Percentiles rank a stretch among this genome's conserved stretches.
Conservation (phyloP, 2,113 vertebrate species). For the Anhinga rufa region DNA sequence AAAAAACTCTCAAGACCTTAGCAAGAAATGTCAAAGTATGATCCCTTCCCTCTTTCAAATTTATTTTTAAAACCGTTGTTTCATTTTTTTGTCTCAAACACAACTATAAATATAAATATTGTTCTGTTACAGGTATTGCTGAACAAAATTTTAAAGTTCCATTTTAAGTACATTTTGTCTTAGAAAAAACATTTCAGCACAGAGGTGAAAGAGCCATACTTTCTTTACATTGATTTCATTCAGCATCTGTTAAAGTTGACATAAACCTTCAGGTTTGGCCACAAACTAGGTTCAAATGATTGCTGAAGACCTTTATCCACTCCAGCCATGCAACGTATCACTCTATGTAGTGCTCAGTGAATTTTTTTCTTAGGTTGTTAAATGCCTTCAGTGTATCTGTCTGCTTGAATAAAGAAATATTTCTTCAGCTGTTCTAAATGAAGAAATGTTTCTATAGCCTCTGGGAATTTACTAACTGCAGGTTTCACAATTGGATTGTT, state of each 20-base stretch:
- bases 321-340: not conserved
- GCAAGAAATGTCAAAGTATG: not conserved
- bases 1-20: not conserved
- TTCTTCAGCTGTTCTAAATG: not conserved
- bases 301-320: not conserved
- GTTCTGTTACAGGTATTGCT: not conserved
- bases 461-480: not conserved
- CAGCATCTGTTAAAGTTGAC: not conserved
- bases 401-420: not conserved
- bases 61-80: not conserved
- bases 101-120: not conserved
- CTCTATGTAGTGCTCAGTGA: not conserved
- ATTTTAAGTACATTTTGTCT: not conserved
- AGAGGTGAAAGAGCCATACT: not conserved
- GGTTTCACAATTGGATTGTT: not conserved
- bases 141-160: not conserved
- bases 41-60: not conserved
- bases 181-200: not conserved
- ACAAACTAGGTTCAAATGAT: not conserved
- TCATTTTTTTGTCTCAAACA: not conserved
- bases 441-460: not conserved
- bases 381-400: not conserved
- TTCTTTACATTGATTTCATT: not conserved
- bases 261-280: not conserved
- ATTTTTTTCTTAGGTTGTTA: not conserved